Percentiles rank a stretch among this genome's conserved stretches.
phyloP scores from a whole-genome alignment of 2,113 vertebrate species.

The Actinemys pallida region DNA sequence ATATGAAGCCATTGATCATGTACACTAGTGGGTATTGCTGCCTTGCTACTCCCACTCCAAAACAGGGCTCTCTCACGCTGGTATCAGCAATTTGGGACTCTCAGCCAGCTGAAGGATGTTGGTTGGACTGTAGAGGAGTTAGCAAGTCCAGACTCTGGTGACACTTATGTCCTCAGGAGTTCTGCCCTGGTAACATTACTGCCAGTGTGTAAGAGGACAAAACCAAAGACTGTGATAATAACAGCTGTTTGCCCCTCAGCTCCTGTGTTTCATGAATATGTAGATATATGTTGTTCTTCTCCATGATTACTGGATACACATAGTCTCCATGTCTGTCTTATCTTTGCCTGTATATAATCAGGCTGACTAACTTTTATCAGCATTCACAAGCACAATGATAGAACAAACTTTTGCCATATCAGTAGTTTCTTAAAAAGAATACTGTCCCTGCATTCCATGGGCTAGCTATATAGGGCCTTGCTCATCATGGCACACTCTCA shows the following conservation, averaged over 20 bases:
- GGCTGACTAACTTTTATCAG: conserved; percentile 22
- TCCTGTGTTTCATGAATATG: too few species aligned
- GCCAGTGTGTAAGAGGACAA: too few species aligned
- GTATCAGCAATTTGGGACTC: background rate
- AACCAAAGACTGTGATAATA: too few species aligned
- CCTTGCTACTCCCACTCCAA: background rate
- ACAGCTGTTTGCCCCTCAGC: too few species aligned
- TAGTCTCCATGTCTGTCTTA: conserved; percentile 60
- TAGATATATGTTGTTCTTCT: background rate
- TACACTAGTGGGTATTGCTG: fast-evolving
- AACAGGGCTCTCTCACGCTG: background rate
- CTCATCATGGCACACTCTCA: background rate
- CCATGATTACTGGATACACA: conserved; percentile 32
- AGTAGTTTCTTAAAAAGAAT: background rate
- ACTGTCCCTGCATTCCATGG: background rate
- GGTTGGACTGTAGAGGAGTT: background rate
- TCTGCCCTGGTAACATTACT: background rate
- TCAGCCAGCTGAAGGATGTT: background rate
- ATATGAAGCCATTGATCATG: background rate
- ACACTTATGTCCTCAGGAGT: background rate
- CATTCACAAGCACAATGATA: background rate
- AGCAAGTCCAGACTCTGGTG: fast-evolving
- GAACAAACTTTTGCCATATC: conserved; percentile 6
- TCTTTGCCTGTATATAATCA: conserved; percentile 46
- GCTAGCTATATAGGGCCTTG: background rate